Percentiles rank a stretch among this genome's conserved stretches.
Evolutionary conservation across 2,797 vertebrate genomes (phyloP).

Genomic region (Capromys pilorides): DNA sequence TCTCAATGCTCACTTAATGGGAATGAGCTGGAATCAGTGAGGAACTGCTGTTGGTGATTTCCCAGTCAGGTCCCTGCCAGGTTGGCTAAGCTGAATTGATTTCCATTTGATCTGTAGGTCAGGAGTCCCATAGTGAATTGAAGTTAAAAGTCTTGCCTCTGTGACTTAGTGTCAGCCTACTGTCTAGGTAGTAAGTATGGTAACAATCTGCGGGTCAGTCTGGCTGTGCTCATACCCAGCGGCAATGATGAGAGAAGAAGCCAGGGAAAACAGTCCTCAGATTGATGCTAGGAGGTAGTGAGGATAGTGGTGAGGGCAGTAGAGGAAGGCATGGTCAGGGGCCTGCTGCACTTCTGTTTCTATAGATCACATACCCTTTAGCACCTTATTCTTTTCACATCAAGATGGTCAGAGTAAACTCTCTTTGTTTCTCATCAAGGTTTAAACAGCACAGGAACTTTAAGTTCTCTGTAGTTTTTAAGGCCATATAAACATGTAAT

Average conservation of each 20-base stretch:
- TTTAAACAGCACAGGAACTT: neutral
- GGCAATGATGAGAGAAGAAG: neutral
- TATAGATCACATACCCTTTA: neutral
- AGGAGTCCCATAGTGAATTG: neutral
- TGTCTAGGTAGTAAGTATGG: neutral
- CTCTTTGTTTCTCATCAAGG: neutral
- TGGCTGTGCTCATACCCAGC: neutral
- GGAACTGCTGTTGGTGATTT: neutral
- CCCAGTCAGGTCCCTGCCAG: neutral
- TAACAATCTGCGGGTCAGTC: neutral
- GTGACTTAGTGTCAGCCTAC: neutral
- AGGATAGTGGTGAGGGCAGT: rapidly evolving
- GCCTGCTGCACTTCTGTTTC: neutral
- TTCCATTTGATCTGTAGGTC: rapidly evolving
- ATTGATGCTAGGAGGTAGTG: rapidly evolving
- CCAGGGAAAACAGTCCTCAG: neutral
- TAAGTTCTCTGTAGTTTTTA: neutral
- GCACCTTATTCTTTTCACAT: neutral
- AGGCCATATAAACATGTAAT: neutral
- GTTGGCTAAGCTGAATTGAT: neutral
- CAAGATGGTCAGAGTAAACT: neutral
- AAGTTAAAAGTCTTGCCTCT: neutral
- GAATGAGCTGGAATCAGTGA: neutral
- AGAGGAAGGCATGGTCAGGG: rapidly evolving
- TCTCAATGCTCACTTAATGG: neutral